Percentiles rank a stretch among this genome's conserved stretches.
Conservation (phyloP, 2,113 vertebrate species). For the Craseonycteris thonglongyai region DNA sequence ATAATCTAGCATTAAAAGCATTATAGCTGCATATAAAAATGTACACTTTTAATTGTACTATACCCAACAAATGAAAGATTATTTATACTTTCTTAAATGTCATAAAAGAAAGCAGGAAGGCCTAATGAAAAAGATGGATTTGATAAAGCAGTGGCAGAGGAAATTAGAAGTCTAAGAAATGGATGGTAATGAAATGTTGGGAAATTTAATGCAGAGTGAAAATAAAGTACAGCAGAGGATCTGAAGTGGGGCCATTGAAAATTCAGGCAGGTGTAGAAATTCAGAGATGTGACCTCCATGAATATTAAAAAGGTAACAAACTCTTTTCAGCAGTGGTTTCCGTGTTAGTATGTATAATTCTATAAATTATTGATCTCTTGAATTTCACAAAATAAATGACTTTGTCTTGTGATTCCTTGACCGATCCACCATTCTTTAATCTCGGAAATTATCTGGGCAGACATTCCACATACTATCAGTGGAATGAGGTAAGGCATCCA, state of each 20-base stretch:
- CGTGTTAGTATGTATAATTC: neutral
- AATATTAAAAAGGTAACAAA: slow-evolving; percentile 3
- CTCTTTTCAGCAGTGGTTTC: neutral
- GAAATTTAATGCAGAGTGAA: neutral
- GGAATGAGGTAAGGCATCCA: neutral
- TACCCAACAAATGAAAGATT: neutral
- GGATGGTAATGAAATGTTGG: neutral
- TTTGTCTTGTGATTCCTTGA: neutral
- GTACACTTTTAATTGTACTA: neutral
- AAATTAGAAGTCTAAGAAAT: neutral
- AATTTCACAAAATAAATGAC: neutral
- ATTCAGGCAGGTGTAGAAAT: neutral
- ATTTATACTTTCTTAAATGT: neutral
- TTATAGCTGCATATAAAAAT: neutral
- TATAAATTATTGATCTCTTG: slow-evolving; percentile 50
- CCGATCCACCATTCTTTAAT: neutral
- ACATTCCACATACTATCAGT: neutral
- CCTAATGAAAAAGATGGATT: neutral
- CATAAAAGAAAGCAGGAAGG: neutral
- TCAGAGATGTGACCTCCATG: neutral
- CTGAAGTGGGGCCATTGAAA: neutral
- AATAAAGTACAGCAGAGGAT: neutral
- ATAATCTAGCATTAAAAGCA: neutral
- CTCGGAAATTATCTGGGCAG: neutral
- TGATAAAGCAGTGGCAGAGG: neutral